Conservation (phyloP, 2,797 vertebrate genomes). For the Coreius guichenoti region DNA sequence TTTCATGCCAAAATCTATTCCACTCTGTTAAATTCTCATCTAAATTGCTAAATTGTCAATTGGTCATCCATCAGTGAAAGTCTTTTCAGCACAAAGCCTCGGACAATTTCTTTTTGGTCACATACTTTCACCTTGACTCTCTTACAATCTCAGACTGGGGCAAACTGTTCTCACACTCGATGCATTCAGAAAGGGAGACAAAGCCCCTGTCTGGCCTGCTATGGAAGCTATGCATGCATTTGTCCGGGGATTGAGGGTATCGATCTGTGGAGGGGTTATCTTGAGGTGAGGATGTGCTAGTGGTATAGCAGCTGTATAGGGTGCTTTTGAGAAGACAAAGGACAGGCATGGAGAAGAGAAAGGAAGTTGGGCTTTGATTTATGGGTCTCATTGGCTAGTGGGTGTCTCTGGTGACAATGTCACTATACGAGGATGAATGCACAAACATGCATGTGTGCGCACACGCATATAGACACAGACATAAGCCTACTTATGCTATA, state of each 20-base stretch:
- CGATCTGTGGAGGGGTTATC: slow-evolving; percentile 56
- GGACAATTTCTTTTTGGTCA: slow-evolving; percentile 51
- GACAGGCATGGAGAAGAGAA: slow-evolving; percentile 4
- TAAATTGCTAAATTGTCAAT: slow-evolving; percentile 39
- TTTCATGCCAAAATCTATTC: slow-evolving; percentile 49
- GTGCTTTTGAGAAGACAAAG: slow-evolving; percentile 48
- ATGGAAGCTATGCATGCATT: slow-evolving; percentile 49
- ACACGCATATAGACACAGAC: not conserved
- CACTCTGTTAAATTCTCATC: slow-evolving; percentile 40
- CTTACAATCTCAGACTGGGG: slow-evolving; percentile 23
- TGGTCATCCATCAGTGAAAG: slow-evolving; percentile 50
- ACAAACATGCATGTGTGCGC: slow-evolving; percentile 2
- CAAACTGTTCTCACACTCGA: slow-evolving; percentile 36
- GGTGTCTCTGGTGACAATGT: slow-evolving; percentile 32
- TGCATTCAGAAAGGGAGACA: slow-evolving; percentile 44
- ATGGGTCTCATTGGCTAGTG: slow-evolving; percentile 21
- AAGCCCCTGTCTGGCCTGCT: slow-evolving; percentile 22
- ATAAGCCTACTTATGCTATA: not conserved
- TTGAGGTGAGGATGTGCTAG: slow-evolving; percentile 51
- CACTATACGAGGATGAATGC: slow-evolving; percentile 23
- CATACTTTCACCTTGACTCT: slow-evolving; percentile 49
- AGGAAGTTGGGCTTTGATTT: slow-evolving; percentile 29
- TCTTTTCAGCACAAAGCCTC: slow-evolving; percentile 47
- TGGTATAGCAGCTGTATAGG: slow-evolving; percentile 41
- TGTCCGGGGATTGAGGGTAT: slow-evolving; percentile 55